Percentiles rank a stretch among this genome's conserved stretches.
Evolutionary conservation across 2,113 vertebrate species (phyloP).

Genomic region (Benitochromis conjunctus): DNA sequence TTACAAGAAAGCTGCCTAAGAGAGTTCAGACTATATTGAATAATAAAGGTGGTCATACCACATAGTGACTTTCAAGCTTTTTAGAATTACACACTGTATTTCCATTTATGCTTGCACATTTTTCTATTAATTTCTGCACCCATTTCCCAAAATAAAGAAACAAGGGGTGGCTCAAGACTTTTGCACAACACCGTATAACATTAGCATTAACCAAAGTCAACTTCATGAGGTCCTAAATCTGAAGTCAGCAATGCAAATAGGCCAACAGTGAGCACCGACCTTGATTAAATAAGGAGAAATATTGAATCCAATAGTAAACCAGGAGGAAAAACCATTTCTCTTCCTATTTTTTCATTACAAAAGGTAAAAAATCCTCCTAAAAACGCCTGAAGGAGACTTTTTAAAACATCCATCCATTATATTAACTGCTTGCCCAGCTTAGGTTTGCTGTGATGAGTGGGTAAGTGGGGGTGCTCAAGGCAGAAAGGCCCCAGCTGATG

Average conservation of each 20-base stretch:
- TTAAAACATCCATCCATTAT: not conserved
- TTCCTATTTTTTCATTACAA: not conserved
- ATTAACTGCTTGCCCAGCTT: not conserved
- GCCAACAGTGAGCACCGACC: not conserved
- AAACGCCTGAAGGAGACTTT: not conserved
- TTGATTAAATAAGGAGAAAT: not conserved
- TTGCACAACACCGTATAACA: not conserved
- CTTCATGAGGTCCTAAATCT: not conserved
- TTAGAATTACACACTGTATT: not conserved
- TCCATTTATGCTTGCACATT: not conserved
- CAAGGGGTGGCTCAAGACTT: not conserved
- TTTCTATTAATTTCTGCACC: not conserved
- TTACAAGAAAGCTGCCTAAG: not conserved
- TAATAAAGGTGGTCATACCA: not conserved
- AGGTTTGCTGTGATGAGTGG: not conserved
- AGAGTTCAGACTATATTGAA: not conserved
- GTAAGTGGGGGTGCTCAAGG: not conserved
- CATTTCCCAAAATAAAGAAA: not conserved
- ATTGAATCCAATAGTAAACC: not conserved
- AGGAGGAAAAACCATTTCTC: rapidly evolving
- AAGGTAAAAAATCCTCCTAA: not conserved
- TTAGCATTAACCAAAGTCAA: not conserved
- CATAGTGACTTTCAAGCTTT: not conserved
- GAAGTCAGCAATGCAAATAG: not conserved
- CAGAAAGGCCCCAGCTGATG: not conserved